Base-by-base conservation (phyloP, 2,113 vertebrate species). In the Coturnix japonica region DNA sequence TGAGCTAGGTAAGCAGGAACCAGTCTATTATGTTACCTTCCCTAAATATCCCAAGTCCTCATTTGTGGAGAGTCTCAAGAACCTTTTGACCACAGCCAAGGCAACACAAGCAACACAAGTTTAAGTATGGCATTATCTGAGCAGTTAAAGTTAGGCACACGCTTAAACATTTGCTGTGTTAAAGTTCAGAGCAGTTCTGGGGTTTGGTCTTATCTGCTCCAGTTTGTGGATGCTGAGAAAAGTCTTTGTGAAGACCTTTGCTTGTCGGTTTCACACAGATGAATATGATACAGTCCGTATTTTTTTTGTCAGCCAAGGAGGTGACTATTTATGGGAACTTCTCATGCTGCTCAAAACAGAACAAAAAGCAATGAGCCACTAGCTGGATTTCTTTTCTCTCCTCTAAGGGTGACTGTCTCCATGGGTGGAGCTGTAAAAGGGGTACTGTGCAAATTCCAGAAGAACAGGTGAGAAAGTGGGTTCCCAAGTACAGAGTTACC, bases 1-100 rank as follows among this genome's bases (percentile, higher is more conserved):
- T 41, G 56, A 77, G 65, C 72, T 67, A 95, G 84, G 85, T 82
- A 93, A 93, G 87, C 56, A 90, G 53, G n/a, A 82, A 57, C 44
- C 22, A 77, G 64, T 15, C 47, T 53, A 46, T 81, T 93, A 53
- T 54, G 67, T 81, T 67, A 44, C 31, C 33, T 37, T 81, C n/a
- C 59, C 60, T 72, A 56, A 87, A 67, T 73, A 85, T 1, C 21
- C 54, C 35, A 60, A 28, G 43, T 64, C 47, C n/a, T 87, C 67
- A 89, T 83, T 92, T 69, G 91, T 41, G 3, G 9, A n/a, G 70
- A 33, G 39, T 83, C 64, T 31, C 69, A 83, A 80, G 65, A 72
- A 81, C 47, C 64, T 77, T 87, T 81, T 83, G 44, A 74, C 78
- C 75, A 54, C 37, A 79, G 15, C 54, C 74, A 84, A 81, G 49